These are phyloP conservation scores for Molossus alvarezi DNA, from an alignment of 2,797 vertebrate genomes.

Conservation along the genomic window DNA sequence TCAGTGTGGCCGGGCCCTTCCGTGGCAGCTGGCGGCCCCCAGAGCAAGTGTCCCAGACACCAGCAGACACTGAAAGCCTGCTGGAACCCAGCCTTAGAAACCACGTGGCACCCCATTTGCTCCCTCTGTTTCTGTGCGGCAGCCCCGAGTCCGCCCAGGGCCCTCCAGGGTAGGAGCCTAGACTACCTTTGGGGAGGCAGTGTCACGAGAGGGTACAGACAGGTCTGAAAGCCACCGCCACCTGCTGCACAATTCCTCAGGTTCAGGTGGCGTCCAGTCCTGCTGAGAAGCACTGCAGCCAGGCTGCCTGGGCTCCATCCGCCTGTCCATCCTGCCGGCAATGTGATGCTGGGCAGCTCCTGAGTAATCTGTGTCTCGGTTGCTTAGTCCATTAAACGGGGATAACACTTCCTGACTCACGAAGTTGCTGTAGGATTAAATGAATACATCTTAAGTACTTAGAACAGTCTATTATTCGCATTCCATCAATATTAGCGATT, in stretches of 20 bases:
- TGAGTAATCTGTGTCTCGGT: neutral
- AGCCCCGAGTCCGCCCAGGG: neutral
- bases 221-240: neutral
- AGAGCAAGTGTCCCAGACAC: neutral
- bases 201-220: neutral
- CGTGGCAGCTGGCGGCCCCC: neutral
- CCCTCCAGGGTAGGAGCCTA: neutral
- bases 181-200: neutral
- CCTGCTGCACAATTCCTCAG: neutral
- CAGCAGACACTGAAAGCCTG: neutral
- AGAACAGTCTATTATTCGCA: neutral
- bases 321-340: neutral
- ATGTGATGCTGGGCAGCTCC: neutral
- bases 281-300: neutral
- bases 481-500: neutral
- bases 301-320: neutral
- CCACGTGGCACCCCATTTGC: accelerated
- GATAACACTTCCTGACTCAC: neutral
- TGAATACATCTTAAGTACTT: neutral
- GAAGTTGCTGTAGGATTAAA: neutral
- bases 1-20: neutral
- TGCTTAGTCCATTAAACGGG: constrained; percentile 31
- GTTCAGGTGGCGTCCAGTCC: neutral
- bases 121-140: neutral
- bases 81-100: neutral